Base-by-base conservation (phyloP, 1,140 invertebrate genomes). In the Leguminivora glycinivorella region DNA sequence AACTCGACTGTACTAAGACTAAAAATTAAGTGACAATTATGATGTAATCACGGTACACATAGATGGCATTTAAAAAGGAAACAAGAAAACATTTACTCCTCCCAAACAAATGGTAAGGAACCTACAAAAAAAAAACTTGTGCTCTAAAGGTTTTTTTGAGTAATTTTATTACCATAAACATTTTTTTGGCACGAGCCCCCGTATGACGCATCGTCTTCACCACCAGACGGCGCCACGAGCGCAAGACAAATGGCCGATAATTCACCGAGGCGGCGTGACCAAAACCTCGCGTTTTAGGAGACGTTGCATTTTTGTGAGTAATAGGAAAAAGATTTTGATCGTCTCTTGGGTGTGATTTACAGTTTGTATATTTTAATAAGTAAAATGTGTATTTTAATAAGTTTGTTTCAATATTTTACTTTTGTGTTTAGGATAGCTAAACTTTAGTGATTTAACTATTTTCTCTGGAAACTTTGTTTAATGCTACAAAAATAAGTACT, bases 231-330 rank as follows among this genome's bases (percentile, higher is more conserved):
- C 19, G 47, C 47, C 47, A 52, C 47, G 19, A 10, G 40, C 40
- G 1, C 7, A 52, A 52, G 47, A 52, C 19, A 22, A 52, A 52
- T 52, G 47, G 17, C 17, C 47, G 6, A 52, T 52, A 52, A 52
- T 22, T 52, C 47, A 17, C n/a, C 17, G 17, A 22, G 0, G 19
- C 47, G 17, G 47, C 47, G 47, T 52, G 47, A 52, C 47, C 47
- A 52, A 52, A 10, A 52, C 19, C 17, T n/a, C 47, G 14, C 47
- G 7, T 52, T 52, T 52, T 9, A 19, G 43, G 19, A 22, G 22
- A 22, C 47, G 47, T 52, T 52, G 47, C 47, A 52, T 52, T 52
- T 52, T 52, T 22, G 19, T 22, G 47, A 52, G 47, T 52, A 52
- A 52, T 52, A 10, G 47, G 17, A n/a, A n/a, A n/a, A n/a, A n/a